Base-by-base conservation (phyloP, 2,113 vertebrate genomes). In the Bujurquina vittata region DNA sequence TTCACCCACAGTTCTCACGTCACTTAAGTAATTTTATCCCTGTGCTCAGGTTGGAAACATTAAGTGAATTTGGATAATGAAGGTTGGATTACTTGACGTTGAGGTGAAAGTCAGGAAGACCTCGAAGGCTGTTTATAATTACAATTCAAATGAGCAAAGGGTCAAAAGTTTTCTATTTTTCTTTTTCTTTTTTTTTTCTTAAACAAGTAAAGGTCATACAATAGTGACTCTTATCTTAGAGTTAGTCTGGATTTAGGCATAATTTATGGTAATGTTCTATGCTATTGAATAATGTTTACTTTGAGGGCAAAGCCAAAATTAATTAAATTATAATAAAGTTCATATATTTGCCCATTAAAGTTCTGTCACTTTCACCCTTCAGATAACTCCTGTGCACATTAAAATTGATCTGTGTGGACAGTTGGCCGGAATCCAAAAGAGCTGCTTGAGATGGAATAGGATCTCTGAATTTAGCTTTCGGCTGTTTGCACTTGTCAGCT, bases 221-320 rank as follows among this genome's bases (percentile, higher is more conserved):
- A 75, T 18, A 22, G 20, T n/a, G 62, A 7, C 31, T 81, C 60
- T 67, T 75, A 72, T 79, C 86, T 33, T 43, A 23, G 52, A 74
- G 26, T 26, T 52, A 9, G 20, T 57, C 37, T 79, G n/a, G 17
- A 75, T 46, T 84, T 31, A 46, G 17, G 54, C 46, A 62, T 88
- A 85, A 90, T 90, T 85, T 88, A 89, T 91, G 92, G 2, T 86
- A 83, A 92, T 90, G 33, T 15, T 7, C 75, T 4, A 2, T 40
- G 74, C 69, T 62, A 43, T 73, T 88, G 84, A 88, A 87, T 90
- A 76, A 80, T 75, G 59, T 89, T 88, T 91, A 89, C 77, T 93
- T 87, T 80, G 52, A 84, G 84, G 87, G 67, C 79, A 82, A 78
- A 89, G 40, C 49, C 57, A 12, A 69, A 72, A 89, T 87, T 59